Conservation (phyloP, 2,113 vertebrate genomes). For the Sclerurus mexicanus region DNA sequence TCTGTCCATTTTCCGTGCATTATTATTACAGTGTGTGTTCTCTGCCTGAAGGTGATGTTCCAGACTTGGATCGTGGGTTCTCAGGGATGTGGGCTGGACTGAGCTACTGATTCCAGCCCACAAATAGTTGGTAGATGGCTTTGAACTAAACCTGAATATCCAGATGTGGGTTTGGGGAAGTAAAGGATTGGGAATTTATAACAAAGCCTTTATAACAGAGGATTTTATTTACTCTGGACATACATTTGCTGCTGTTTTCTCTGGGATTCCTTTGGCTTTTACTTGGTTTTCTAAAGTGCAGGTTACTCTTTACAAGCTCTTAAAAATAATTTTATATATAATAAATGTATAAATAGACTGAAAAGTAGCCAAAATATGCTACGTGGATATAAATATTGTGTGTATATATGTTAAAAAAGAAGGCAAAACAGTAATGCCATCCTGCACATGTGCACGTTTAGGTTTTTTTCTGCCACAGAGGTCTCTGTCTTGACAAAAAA, state of each 20-base stretch:
- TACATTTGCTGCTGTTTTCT: neutral
- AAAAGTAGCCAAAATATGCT: neutral
- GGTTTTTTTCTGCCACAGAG: neutral
- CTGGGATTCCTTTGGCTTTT: neutral
- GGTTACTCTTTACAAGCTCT: neutral
- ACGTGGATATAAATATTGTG: neutral
- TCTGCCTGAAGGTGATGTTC: neutral
- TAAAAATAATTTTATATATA: neutral
- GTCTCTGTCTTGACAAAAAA: neutral
- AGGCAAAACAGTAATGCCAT: neutral
- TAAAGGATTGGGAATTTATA: neutral
- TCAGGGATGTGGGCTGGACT: neutral
- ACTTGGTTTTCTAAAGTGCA: neutral
- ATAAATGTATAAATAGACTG: neutral
- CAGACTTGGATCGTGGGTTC: accelerated
- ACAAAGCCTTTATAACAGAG: neutral
- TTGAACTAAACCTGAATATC: neutral
- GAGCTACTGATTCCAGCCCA: neutral
- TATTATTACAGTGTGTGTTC: accelerated
- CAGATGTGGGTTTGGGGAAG: neutral
- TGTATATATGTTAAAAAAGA: neutral
- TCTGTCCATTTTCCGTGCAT: neutral
- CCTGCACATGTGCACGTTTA: neutral
- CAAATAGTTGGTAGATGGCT: neutral
- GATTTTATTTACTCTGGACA: neutral